These are phyloP conservation scores for Hoplostethus atlanticus DNA, from an alignment of 2,797 vertebrate species.

Conservation along the genomic window DNA sequence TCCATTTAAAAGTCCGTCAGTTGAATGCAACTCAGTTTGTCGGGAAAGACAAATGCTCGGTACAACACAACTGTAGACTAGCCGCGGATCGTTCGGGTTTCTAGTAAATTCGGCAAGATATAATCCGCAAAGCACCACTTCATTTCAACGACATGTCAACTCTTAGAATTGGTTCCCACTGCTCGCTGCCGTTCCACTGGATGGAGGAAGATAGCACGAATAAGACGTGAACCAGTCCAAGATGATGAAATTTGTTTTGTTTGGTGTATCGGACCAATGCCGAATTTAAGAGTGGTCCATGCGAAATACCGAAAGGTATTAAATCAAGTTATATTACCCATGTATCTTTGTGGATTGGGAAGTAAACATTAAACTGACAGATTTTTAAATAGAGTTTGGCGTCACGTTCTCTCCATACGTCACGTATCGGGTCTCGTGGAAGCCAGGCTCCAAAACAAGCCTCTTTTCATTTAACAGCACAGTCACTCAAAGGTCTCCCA, in stretches of 20 bases:
- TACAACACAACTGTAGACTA: neutral
- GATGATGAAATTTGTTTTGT: neutral
- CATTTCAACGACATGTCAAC: neutral
- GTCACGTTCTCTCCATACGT: constrained; percentile 3
- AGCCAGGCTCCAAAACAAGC: constrained; percentile 1
- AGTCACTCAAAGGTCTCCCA: neutral
- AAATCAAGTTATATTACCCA: fast-evolving
- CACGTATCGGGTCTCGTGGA: neutral
- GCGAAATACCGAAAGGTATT: fast-evolving
- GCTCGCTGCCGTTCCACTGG: neutral
- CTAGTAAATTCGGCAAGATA: neutral
- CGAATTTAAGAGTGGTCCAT: neutral
- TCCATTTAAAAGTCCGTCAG: constrained; percentile 23
- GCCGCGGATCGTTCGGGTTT: fast-evolving
- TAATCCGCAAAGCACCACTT: neutral
- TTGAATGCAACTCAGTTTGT: neutral
- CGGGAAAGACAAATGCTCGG: fast-evolving
- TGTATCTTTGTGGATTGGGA: fast-evolving
- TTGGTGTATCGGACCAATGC: neutral
- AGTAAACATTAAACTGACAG: neutral
- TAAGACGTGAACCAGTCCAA: no score
- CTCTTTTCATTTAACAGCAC: neutral
- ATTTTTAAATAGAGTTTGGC: neutral
- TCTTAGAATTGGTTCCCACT: no score
- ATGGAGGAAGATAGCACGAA: no score